Evolutionary conservation across 1,140 invertebrate species (phyloP), one percentile per base, ranked within the genome.

Genomic region (Thrips palmi): DNA sequence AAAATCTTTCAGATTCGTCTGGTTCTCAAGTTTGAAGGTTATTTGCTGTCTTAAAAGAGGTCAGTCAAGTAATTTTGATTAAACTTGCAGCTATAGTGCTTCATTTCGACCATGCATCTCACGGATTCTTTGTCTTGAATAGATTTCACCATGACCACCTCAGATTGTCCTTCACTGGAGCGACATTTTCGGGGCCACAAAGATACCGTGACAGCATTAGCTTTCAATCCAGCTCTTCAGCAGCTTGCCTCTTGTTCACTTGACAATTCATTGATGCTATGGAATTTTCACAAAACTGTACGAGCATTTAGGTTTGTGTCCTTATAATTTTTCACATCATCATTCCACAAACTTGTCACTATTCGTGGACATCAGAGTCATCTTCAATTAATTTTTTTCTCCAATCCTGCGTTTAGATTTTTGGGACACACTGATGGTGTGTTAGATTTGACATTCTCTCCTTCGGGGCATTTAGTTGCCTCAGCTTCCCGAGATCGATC

Each of bases 401-500:
- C 7, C 24, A 27, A 27, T 27, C 24, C 12, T 27, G 7, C 12
- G 7, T 27, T 27, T 27, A 27, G 24, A 27, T 27, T 8, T 37
- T 27, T 45, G n/a, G 55, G 52, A 52, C 55, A 57, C 33, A 47
- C 42, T 51, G 63, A 65, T 55, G 54, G 58, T 8, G 59, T 70
- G 4, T 54, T 56, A 40, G 64, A 62, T 36, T 67, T 86, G 1
- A 63, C 68, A 39, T 91, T 83, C 62, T 77, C 82, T 8, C 76
- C 81, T 31, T 70, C 74, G 36, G 83, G 80, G 2, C 71, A 77
- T 52, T 59, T 85, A 15, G 67, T 91, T 45, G 82, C 83, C 3
- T 84, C 84, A 19, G 70, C 70, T 21, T 88, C 84, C 1, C 65
- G 74, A 39, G 86, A 91, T 52, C 71, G 74, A 54, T 77, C 76